Evolutionary conservation across 2,113 vertebrate genomes (phyloP).

Genomic region (Carassius carassius): DNA sequence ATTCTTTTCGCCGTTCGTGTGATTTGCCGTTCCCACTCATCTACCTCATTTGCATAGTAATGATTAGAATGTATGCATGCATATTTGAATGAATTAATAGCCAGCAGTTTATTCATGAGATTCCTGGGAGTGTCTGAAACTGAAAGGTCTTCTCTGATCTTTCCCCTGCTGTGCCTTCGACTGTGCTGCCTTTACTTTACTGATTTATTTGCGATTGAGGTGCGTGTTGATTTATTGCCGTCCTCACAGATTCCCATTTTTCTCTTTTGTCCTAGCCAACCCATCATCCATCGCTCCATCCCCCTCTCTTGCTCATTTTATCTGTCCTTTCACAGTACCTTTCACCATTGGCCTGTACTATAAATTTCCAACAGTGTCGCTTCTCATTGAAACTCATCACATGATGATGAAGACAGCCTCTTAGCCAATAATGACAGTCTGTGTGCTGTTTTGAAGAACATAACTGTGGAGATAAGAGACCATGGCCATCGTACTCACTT

Average conservation of each 20-base stretch:
- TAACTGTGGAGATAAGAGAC: conserved; percentile 37
- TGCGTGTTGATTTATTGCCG: conserved; percentile 7
- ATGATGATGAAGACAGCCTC: conserved; percentile 20
- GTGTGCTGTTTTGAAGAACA: conserved; percentile 33
- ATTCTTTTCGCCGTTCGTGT: neutral
- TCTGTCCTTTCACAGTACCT: neutral
- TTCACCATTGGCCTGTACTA: conserved; percentile 16
- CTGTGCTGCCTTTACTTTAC: neutral
- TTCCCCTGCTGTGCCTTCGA: conserved; percentile 12
- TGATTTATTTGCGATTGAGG: neutral
- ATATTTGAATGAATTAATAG: conserved; percentile 47
- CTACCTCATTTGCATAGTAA: conserved; percentile 49
- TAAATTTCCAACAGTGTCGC: conserved; percentile 19
- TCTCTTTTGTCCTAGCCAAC: conserved; percentile 11
- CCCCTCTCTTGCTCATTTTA: conserved; percentile 1
- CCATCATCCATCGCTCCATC: conserved; percentile 8
- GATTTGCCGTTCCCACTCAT: neutral
- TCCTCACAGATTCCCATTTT: conserved; percentile 17
- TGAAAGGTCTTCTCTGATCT: neutral
- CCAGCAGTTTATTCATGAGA: conserved; percentile 47
- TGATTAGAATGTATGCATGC: conserved; percentile 39
- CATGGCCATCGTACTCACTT: conserved; percentile 3
- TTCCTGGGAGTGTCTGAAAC: conserved; percentile 24
- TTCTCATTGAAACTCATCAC: conserved; percentile 25
- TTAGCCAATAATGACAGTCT: conserved; percentile 26